Base-by-base conservation (phyloP, 2,797 vertebrate genomes). In the Muscicapa comitata region DNA sequence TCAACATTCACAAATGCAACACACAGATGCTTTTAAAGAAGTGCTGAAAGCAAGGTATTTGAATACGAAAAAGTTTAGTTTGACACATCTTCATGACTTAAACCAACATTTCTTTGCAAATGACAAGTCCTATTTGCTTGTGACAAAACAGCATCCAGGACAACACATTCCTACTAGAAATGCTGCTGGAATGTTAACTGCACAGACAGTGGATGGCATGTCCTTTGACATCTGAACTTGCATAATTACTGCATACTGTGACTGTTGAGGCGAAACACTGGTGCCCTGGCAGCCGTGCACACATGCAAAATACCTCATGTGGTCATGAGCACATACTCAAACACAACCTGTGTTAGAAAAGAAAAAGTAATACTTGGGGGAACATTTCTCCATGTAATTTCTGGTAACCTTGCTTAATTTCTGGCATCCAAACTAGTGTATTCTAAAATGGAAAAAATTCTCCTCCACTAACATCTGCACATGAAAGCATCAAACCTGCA, bases 401-500 rank as follows among this genome's bases (percentile, higher is more conserved):
- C 71, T 58, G 9, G 26, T 54, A 89, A 76, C 55, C 74, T 86
- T 75, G 42, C 48, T 67, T 75, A 42, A 75, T 73, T 94, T 88
- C 48, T 78, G n/a, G 55, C 87, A 93, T 45, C 17, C 48, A 83
- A 79, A 78, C 17, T 21, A 85, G 8, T 4, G 3, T 28, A 76
- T 77, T 63, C 91, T 68, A 40, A 86, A 85, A 67, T 6, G 8
- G 42, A 76, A 92, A 48, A 86, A 91, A 79, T 35, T 92, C 42
- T 85, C 62, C 42, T 61, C 37, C 37, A 15, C 35, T 57, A 53
- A 21, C 15, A 92, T 80, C 73, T 77, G 47, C 67, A 87, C 48
- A 93, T 73, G 74, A 90, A 95, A 96, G 65, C 66, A 57, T 59
- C 47, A 90, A 80, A 94, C n/a, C 85, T 91, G 82, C 91, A 85